These are phyloP conservation scores for Trisateles emortualis DNA, from an alignment of 2,888 invertebrate genomes.

Conservation along the genomic window DNA sequence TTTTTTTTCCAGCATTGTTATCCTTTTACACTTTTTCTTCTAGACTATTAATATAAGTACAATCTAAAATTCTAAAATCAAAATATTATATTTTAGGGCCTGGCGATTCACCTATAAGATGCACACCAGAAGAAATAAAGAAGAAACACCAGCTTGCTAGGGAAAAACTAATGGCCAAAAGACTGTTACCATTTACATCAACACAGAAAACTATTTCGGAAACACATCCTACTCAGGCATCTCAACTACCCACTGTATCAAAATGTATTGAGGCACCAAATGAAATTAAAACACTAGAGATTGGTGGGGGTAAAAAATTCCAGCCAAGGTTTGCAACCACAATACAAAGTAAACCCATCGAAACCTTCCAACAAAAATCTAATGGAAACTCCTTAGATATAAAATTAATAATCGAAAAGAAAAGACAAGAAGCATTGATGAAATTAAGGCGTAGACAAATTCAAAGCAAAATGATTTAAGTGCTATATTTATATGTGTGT, in stretches of 20 bases:
- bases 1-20: too few relatives aligned
- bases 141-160: slow-evolving; percentile 87
- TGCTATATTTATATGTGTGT: slow-evolving; percentile 22
- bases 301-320: slow-evolving; percentile 46
- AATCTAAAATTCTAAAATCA: too few relatives aligned
- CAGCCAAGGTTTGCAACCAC: slow-evolving; percentile 62
- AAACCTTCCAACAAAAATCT: slow-evolving; percentile 31
- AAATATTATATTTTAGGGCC: slow-evolving; percentile 47
- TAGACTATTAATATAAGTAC: too few relatives aligned
- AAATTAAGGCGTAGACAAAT: slow-evolving; percentile 73
- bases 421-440: slow-evolving; percentile 80
- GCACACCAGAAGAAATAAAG: slow-evolving; percentile 88
- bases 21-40: too few relatives aligned
- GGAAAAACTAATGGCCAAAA: slow-evolving; percentile 86
- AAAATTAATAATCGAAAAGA: slow-evolving; percentile 76
- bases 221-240: slow-evolving; percentile 26
- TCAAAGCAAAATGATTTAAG: slow-evolving; percentile 52
- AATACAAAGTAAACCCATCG: slow-evolving; percentile 32
- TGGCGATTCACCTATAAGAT: slow-evolving; percentile 78
- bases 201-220: slow-evolving; percentile 54
- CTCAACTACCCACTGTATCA: slow-evolving; percentile 12
- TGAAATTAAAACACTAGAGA: slow-evolving; percentile 46
- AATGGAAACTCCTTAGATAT: slow-evolving; percentile 53
- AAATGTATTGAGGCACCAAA: slow-evolving; percentile 26
- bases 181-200: slow-evolving; percentile 73